Conservation (phyloP, 2,797 vertebrate genomes). For the Eremophila alpestris region DNA sequence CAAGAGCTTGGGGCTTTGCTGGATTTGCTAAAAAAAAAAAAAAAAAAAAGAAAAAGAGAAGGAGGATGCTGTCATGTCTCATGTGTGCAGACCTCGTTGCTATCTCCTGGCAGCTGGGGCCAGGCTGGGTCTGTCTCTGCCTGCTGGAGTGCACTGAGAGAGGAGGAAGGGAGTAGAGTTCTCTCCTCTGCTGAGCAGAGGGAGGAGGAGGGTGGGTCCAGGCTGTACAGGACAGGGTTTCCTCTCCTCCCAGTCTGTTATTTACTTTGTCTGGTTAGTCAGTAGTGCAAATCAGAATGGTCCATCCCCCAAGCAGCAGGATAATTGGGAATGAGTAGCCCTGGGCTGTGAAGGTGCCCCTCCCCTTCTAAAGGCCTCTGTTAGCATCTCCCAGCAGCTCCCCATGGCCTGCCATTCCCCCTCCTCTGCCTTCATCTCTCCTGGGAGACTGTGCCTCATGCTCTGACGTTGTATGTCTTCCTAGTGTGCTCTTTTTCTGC, state of each 20-base stretch:
- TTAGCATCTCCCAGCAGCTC: background rate
- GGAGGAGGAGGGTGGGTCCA: background rate
- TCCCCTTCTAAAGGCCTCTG: background rate
- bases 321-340: background rate
- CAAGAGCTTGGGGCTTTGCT: background rate
- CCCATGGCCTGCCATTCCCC: background rate
- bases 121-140: background rate
- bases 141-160: background rate
- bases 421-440: background rate
- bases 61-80: background rate
- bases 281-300: background rate
- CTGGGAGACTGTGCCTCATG: background rate
- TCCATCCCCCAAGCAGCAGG: background rate
- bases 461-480: background rate
- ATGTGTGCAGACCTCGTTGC: background rate
- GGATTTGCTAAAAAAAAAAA: background rate
- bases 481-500: background rate
- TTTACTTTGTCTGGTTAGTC: background rate
- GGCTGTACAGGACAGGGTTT: background rate
- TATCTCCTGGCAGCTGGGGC: accelerated
- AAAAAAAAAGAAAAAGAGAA: background rate
- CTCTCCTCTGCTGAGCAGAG: background rate
- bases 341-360: background rate
- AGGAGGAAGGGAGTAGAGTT: background rate
- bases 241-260: background rate